These are phyloP conservation scores for Tauraco erythrolophus DNA, from an alignment of 2,113 vertebrate genomes.

Conservation along the genomic window DNA sequence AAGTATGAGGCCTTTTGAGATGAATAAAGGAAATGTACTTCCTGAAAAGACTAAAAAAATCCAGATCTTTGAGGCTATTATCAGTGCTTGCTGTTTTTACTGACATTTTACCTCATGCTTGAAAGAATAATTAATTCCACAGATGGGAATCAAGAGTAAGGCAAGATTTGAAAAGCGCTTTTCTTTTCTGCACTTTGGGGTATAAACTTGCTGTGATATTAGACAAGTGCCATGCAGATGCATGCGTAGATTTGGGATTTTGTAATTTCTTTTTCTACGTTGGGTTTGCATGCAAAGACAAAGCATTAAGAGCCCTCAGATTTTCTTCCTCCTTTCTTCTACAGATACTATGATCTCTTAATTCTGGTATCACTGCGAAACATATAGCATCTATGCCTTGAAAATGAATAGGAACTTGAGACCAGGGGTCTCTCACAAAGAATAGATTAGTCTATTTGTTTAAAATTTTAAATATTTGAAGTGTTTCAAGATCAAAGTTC, in stretches of 20 bases:
- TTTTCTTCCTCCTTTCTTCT: background rate
- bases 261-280: background rate
- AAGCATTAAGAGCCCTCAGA: background rate
- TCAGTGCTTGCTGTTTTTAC: background rate
- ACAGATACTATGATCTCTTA: background rate
- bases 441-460: background rate
- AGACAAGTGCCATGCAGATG: background rate
- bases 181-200: background rate
- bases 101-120: background rate
- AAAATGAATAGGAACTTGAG: background rate
- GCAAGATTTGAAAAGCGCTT: background rate
- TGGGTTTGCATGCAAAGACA: background rate
- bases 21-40: conserved; percentile 8
- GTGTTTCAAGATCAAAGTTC: background rate
- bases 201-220: background rate
- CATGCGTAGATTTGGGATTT: background rate
- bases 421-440: background rate
- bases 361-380: background rate
- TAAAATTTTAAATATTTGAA: background rate
- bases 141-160: background rate
- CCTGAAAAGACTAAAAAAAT: conserved; percentile 7
- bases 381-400: background rate
- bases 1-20: background rate
- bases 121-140: background rate
- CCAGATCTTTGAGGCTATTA: background rate